Base-by-base conservation (phyloP, 2,797 vertebrate species). In the Galaxias olidus region DNA sequence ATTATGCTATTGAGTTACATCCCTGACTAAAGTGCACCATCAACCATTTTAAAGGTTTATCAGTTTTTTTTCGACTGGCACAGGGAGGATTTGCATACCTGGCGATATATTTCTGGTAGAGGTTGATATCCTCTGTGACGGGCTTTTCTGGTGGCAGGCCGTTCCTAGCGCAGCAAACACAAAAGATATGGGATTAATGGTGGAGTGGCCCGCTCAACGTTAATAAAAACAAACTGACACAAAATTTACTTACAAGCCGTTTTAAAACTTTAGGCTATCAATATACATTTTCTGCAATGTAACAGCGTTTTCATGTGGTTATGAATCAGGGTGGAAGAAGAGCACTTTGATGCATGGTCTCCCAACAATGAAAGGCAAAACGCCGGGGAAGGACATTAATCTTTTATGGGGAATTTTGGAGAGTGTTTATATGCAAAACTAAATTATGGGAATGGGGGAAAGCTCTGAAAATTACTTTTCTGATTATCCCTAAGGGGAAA, bases 51-150 rank as follows among this genome's bases (percentile, higher is more conserved):
- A 80, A 73, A 44, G 65, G 65, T 61, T 72, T 62, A 72, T 80
- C 71, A 64, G 69, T 71, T 81, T 88, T 89, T 89, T 71, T 77
- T 57, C 81, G 73, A 74, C 70, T 17, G 68, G 74, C 49, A 69
- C 65, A 54, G 78, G 66, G 72, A 80, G 78, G 82, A 86, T 93
- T 91, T 92, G 91, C 94, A 92, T 98, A 99, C 98, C 97, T 99
- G 93, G 98, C 97, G 88, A 99, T 99, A 89, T 99, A 99, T 95
- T 99, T 99, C 95, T 99, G 98, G 94, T 99, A 99, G 91, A 99
- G 95, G 92, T 99, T 99, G 92, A 97, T 90, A 68, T 99, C 98
- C 86, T 99, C 97, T 61, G 90, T 93, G 88, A 93, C 90, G 77
- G 97, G 95, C 93, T 99, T 99, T 93, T 99, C 97, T 83, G 95